Base-by-base conservation (phyloP, 1,140 invertebrate species). In the Octopus bimaculoides region DNA sequence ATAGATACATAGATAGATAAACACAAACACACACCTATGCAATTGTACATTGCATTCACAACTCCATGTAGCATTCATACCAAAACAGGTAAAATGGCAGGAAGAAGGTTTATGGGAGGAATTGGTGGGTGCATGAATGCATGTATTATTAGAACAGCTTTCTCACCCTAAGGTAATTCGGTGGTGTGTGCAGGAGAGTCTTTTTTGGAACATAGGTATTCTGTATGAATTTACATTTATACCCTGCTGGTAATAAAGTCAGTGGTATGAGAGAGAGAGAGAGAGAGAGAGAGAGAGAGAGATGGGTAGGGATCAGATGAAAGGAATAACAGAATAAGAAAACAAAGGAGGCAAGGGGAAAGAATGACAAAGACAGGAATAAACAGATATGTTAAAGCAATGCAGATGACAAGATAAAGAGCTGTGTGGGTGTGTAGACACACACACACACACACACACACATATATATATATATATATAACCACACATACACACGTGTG, bases 341-440 rank as follows among this genome's bases (percentile, higher is more conserved):
- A 77, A 14, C 76, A 5, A 77, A 20, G 77, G 2, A 77, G 54
- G 69, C 12, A 77, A n/a, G 77, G 12, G 56, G 41, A 80, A 41
- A 14, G 71, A 80, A 10, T 52, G 52, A 77, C 5, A 55, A 17
- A 80, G 52, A 80, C 12, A 54, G 69, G 54, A 54, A 80, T 14
- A 75, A 53, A 74, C 41, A 80, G 20, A 80, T 8, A 54, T n/a
- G 54, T 17, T n/a, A 41, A 75, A 73, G 73, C 5, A 41, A 9
- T 20, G 53, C 14, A 17, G 55, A 12, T 76, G 52, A 75, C 52
- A 56, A 52, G 17, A 61, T 61, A 61, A 17, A 17, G 56, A 4
- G 56, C 9, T 61, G 56, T 61, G 56, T 61, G 56, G 1, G 56
- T 61, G 56, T 61, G 17, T 61, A 61, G 9, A 61, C 17, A 61